phyloP scores from a whole-genome alignment of 2,888 invertebrate genomes.

The Coelopa pilipes region DNA sequence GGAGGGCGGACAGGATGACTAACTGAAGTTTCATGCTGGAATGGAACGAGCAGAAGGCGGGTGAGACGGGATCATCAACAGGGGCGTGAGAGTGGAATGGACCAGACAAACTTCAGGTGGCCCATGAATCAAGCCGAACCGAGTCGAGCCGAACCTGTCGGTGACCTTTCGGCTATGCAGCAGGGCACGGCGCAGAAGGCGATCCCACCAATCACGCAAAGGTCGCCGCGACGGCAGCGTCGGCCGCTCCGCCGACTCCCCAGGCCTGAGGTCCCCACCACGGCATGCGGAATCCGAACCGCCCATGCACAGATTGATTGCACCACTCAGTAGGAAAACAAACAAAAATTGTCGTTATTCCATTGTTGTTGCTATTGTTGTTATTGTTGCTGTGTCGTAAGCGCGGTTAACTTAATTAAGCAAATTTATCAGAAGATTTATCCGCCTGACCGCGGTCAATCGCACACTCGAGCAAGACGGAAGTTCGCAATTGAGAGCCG shows the following conservation, averaged over 20 bases:
- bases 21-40: slow-evolving; percentile 63
- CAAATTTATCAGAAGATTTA: slow-evolving; percentile 26
- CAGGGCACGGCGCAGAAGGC: slow-evolving; percentile 23
- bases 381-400: not conserved
- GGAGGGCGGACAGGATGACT: slow-evolving; percentile 56
- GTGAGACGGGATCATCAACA: not conserved
- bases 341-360: too few species aligned
- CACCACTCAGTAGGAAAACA: slow-evolving; percentile 21
- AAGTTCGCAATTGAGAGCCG: slow-evolving; percentile 47
- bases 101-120: not conserved
- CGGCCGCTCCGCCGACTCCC: too few species aligned
- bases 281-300: slow-evolving; percentile 2
- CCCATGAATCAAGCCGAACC: too few species aligned
- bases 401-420: slow-evolving; percentile 36
- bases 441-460: slow-evolving; percentile 29
- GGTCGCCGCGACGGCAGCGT: not conserved
- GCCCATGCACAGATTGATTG: slow-evolving; percentile 23
- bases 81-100: not conserved
- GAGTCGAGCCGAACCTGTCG: too few species aligned
- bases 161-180: not conserved
- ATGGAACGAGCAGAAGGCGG: slow-evolving; percentile 23
- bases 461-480: slow-evolving; percentile 41
- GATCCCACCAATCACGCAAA: slow-evolving; percentile 10
- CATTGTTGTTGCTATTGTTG: too few species aligned
- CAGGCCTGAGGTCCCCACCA: too few species aligned